Conservation (phyloP, 2,113 vertebrate species). For the Nyctibius bracteatus region DNA sequence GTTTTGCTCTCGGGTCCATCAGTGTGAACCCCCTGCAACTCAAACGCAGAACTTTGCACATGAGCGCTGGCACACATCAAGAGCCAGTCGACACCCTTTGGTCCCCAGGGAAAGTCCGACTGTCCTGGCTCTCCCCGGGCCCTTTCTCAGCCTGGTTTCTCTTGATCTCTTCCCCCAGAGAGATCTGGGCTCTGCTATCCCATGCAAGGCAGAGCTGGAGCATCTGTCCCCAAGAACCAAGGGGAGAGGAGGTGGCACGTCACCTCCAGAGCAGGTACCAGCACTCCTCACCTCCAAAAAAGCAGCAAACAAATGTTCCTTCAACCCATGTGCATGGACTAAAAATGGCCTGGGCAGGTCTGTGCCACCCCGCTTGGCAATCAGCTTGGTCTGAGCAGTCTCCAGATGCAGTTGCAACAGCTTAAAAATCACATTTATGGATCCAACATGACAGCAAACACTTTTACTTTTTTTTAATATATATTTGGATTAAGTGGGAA, state of each 20-base stretch:
- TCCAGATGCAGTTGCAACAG: neutral
- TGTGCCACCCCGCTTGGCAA: neutral
- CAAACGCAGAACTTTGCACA: neutral
- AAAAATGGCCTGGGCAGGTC: neutral
- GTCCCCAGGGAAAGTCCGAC: neutral
- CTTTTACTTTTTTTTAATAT: neutral
- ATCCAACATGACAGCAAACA: neutral
- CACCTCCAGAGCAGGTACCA: neutral
- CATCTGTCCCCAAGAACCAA: rapidly evolving
- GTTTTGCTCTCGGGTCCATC: neutral
- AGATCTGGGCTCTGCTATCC: neutral
- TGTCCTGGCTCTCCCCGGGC: neutral
- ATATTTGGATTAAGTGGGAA: neutral
- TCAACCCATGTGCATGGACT: neutral
- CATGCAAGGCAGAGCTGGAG: neutral
- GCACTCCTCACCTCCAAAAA: neutral
- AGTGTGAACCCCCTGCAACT: rapidly evolving
- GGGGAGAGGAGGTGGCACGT: neutral
- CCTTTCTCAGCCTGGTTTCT: neutral
- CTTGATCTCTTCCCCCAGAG: neutral
- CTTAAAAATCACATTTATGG: neutral
- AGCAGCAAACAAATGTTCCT: neutral
- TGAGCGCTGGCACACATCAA: neutral
- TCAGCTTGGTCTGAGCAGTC: neutral
- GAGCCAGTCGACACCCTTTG: neutral